Percentiles rank a stretch among this genome's conserved stretches.
Conservation (phyloP, 2,113 vertebrate genomes). For the Thymallus thymallus region DNA sequence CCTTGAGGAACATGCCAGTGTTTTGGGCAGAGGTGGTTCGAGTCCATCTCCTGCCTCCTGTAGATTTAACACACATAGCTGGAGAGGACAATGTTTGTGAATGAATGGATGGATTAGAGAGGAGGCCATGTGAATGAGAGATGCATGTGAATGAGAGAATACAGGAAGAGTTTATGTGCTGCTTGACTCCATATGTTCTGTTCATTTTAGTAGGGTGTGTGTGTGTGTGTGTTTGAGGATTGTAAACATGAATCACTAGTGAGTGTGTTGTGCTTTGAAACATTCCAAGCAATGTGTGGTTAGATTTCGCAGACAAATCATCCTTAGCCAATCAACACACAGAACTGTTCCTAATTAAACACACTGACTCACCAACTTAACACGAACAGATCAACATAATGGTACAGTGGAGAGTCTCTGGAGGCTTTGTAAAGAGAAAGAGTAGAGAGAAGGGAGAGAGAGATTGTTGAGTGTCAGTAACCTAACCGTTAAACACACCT, state of each 20-base stretch:
- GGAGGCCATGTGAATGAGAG: too few species aligned
- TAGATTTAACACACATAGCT: too few species aligned
- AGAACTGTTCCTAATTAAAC: slow-evolving; percentile 38
- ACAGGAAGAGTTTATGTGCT: too few species aligned
- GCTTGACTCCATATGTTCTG: too few species aligned
- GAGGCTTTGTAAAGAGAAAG: neutral
- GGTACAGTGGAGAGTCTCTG: neutral
- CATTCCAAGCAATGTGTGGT: slow-evolving; percentile 22
- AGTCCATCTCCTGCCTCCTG: too few species aligned
- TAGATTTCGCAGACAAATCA: slow-evolving; percentile 12
- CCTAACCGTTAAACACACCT: neutral
- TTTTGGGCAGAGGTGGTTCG: too few species aligned
- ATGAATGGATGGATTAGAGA: too few species aligned
- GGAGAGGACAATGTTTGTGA: too few species aligned
- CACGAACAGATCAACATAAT: neutral
- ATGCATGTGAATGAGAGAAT: too few species aligned
- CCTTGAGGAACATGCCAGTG: too few species aligned
- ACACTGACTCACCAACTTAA: neutral
- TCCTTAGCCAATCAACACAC: slow-evolving; percentile 17
- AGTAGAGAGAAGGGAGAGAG: neutral
- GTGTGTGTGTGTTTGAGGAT: neutral
- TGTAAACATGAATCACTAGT: neutral
- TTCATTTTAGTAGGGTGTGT: too few species aligned
- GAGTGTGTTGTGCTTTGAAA: slow-evolving; percentile 26
- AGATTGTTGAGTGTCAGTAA: neutral